Percentiles rank a stretch among this genome's conserved stretches.
Evolutionary conservation across 2,797 vertebrate species (phyloP).

Genomic region (Garrulus glandarius): DNA sequence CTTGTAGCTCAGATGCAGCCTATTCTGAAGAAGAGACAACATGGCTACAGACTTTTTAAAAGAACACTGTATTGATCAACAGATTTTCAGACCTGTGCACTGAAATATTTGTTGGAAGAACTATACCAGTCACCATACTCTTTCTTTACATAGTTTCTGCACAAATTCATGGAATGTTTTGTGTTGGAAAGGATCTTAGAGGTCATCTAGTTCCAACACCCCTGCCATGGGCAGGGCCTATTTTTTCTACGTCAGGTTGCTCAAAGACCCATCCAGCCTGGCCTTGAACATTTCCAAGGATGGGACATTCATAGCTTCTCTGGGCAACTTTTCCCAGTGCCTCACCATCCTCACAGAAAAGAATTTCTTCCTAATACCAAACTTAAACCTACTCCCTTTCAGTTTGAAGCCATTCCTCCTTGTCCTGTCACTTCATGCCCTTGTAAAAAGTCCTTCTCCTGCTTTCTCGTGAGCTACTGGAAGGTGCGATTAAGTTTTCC

Average conservation of each 20-base stretch:
- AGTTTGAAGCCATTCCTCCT: neutral
- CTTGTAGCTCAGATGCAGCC: neutral
- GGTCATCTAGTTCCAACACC: neutral
- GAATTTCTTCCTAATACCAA: neutral
- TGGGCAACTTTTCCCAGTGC: neutral
- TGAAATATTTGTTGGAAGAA: neutral
- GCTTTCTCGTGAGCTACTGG: neutral
- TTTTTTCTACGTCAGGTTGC: neutral
- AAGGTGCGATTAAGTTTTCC: neutral
- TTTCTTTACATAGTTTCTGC: neutral
- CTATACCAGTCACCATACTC: rapidly evolving
- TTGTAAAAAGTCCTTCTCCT: neutral
- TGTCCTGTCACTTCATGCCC: too few relatives aligned
- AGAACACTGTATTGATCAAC: neutral
- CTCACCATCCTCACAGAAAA: neutral
- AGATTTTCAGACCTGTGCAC: neutral
- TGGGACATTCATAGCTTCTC: neutral
- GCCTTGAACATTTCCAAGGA: neutral
- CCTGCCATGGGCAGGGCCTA: neutral
- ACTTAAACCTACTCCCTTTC: neutral
- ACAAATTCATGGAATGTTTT: neutral
- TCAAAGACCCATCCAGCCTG: neutral
- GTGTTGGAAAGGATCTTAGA: neutral
- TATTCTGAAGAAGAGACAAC: neutral
- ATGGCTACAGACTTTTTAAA: neutral